Evolutionary conservation across 2,888 invertebrate species (phyloP).

Genomic region (Oligia strigilis): DNA sequence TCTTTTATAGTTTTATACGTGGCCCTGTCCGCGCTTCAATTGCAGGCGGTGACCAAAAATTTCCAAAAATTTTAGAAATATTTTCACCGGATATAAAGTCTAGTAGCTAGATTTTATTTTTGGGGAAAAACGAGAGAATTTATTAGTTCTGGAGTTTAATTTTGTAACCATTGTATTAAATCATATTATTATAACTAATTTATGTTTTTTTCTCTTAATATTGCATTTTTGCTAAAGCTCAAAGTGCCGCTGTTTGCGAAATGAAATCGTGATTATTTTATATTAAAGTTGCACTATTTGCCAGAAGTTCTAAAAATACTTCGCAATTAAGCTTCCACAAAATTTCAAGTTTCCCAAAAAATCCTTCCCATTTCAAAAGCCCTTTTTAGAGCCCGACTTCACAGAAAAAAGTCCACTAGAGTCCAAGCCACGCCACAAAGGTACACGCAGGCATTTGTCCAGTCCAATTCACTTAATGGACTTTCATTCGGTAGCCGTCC

Average conservation of each 20-base stretch:
- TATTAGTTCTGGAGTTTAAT: not conserved
- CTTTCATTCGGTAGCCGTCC: conserved; percentile 60
- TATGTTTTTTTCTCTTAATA: not conserved
- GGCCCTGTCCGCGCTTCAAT: conserved; percentile 37
- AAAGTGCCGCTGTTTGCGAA: not conserved
- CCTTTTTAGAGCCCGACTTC: conserved; percentile 35
- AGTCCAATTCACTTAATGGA: conserved; percentile 68
- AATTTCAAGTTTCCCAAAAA: conserved; percentile 14
- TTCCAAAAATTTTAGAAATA: conserved; percentile 15
- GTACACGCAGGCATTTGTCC: conserved; percentile 59
- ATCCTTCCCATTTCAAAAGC: conserved; percentile 20
- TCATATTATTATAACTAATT: not conserved
- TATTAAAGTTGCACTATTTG: not conserved
- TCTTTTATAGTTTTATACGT: conserved; percentile 61
- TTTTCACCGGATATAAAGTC: conserved; percentile 9
- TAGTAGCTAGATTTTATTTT: not conserved
- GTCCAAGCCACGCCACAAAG: conserved; percentile 49
- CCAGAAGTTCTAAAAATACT: conserved; percentile 6
- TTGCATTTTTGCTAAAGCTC: not conserved
- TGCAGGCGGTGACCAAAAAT: conserved; percentile 12
- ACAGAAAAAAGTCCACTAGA: conserved; percentile 50
- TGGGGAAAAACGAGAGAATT: not conserved
- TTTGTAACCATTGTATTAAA: no score
- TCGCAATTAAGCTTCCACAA: conserved; percentile 5
- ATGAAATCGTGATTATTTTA: not conserved